Base-by-base conservation (phyloP, 2,113 vertebrate genomes). In the Lepus americanus region DNA sequence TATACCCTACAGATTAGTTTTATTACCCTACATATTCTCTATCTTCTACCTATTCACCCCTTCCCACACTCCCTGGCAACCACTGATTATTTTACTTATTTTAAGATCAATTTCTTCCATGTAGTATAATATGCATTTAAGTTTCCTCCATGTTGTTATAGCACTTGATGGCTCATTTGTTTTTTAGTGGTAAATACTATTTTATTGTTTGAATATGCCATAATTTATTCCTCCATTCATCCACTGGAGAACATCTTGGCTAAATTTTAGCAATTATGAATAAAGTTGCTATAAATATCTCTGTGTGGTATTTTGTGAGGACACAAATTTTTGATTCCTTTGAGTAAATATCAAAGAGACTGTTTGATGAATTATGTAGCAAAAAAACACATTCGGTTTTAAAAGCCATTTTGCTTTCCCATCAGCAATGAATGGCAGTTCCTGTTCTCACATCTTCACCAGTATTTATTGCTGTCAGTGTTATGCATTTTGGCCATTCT, bases 1-100 rank as follows among this genome's bases (percentile, higher is more conserved):
- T 8, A 27, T 31, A 31, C 49, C 29, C 7, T 17, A 19, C 29
- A 81, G 44, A 77, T 27, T 3, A 70, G 14, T 23, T 14, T 49
- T 13, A 23, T 29, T 74, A 33, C 2, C 33, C 17, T 19, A 17
- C 39, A 59, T 23, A 25, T 86, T 13, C 9, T 31, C 70, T 61
- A 29, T 51, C 2, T 25, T 88, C 31, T 76, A 6, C 9, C 19
- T 63, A 11, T 17, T 88, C 33, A n/a, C 9, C 2, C 53, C 9
- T n/a, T 3, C 1, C 1, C 13, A 0, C 8, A 11, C 6, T 0
- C 22, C 3, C n/a, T 22, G 22, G 29, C 33, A 3, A 25, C 31
- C 10, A 19, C 6, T 66, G 13, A 64, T 27, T 2, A 72, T 74
- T 55, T 67, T 44, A 36, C 14, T 17, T 59, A 59, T 16, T 59